phyloP scores from a whole-genome alignment of 2,113 vertebrate species.

The Grus americana region DNA sequence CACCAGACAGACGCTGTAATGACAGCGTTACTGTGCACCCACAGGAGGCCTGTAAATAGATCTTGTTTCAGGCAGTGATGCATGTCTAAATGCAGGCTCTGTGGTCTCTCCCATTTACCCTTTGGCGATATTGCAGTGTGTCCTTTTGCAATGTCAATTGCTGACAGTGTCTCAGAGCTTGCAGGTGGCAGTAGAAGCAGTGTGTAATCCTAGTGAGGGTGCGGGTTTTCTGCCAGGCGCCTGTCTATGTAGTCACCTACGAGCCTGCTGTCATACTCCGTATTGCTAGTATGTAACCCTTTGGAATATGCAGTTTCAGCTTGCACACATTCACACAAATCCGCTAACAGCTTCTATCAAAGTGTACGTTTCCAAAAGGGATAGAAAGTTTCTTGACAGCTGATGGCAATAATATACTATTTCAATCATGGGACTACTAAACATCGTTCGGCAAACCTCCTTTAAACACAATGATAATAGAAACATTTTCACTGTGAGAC shows the following conservation, averaged over 20 bases:
- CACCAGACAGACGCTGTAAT: not conserved
- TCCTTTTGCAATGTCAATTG: not conserved
- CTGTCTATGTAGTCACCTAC: not conserved
- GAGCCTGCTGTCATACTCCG: not conserved
- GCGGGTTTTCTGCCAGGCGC: not conserved
- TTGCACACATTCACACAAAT: not conserved
- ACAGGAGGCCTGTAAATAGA: not conserved
- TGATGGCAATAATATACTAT: not conserved
- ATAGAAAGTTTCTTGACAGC: not conserved
- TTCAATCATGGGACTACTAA: not conserved
- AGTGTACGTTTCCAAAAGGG: not conserved
- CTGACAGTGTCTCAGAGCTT: not conserved
- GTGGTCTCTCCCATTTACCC: not conserved
- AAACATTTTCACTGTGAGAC: not conserved
- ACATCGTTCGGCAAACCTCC: not conserved
- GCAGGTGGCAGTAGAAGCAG: not conserved
- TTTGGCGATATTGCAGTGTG: not conserved
- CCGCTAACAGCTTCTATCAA: not conserved
- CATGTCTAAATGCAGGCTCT: not conserved
- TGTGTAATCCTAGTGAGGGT: rapidly evolving
- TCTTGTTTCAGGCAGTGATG: not conserved
- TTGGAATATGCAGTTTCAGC: not conserved
- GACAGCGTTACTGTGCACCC: not conserved
- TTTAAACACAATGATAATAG: not conserved
- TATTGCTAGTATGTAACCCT: not conserved